Percentiles rank a stretch among this genome's conserved stretches.
Evolutionary conservation across 2,888 invertebrate species (phyloP).

Genomic region (Euplagia quadripunctaria): DNA sequence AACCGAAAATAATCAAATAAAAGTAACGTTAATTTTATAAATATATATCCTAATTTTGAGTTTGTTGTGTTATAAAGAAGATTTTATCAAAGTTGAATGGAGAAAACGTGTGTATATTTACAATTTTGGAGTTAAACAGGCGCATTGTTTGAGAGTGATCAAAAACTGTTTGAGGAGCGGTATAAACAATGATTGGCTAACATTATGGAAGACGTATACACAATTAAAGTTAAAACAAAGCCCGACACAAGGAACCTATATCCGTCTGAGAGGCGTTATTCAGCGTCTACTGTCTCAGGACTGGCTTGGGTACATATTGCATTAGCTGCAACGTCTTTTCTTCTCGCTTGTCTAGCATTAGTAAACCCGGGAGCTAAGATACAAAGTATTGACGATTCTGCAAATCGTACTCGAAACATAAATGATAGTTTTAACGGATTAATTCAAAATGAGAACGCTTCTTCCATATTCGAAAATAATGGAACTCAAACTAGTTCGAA

Average conservation of each 20-base stretch:
- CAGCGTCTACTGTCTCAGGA: constrained; percentile 90
- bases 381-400: constrained; percentile 9
- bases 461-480: constrained; percentile 33
- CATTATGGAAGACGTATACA: constrained; percentile 90
- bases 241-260: constrained; percentile 87
- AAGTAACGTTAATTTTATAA: constrained; percentile 21
- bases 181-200: constrained; percentile 57
- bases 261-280: constrained; percentile 90
- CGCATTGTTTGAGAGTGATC: constrained; percentile 35
- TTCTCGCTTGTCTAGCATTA: constrained; percentile 86
- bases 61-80: constrained; percentile 23
- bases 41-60: constrained; percentile 19
- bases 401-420: constrained; percentile 32
- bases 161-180: constrained; percentile 39
- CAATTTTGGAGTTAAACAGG: constrained; percentile 9
- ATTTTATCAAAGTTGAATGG: constrained; percentile 24
- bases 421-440: constrained; percentile 24
- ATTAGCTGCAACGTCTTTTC: constrained; percentile 86
- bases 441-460: constrained; percentile 35
- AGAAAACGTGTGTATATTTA: constrained; percentile 23
- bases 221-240: constrained; percentile 89
- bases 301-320: constrained; percentile 89
- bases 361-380: constrained; percentile 66
- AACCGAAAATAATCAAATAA: constrained; percentile 22
- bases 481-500: constrained; percentile 38